Base-by-base conservation (phyloP, 1,140 invertebrate species). In the Riptortus pedestris region DNA sequence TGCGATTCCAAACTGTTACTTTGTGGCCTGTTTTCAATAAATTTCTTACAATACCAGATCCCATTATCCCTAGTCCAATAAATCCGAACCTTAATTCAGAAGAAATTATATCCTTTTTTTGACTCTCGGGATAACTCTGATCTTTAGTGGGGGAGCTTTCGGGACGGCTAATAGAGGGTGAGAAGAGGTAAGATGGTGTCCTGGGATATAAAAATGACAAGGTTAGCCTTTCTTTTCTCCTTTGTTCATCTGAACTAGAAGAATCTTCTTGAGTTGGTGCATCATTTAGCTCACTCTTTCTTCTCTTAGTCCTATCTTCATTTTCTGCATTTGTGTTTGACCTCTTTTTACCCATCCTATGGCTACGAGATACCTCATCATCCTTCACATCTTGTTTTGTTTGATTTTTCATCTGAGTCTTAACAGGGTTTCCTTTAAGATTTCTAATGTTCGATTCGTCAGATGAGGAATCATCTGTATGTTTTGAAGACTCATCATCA, bases 11-110 rank as follows among this genome's bases (percentile, higher is more conserved):
- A 33, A 97, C 84, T 68, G 90, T 85, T 12, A 97, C 91, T 71
- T 87, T 86, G 75, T 97, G 94, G 7, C 93, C 93, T 55, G 92
- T 93, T 73, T 91, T 91, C 67, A 97, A 83, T 20, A 98, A 79
- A 75, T 96, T 96, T 79, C 93, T 94, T 0, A 97, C 92, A 71
- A 97, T 93, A 20, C 91, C 91, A 48, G 87, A 86, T n/a, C 94
- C 94, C 88, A 98, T 97, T 69, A 92, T 93, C 45, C 94, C 93
- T 9, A 97, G 80, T 0, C 95, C 95, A 33, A 98, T 82, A 75
- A 97, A 97, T 14, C 95, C 95, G 73, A 97, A 95, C 71, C 86
- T 92, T 72, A 91, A 82, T 62, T 81, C 81, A 12, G 91, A 93
- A 1, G 93, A 86, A 62, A 83, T 82, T 65, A 96, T 93, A 59